Conservation (phyloP, 2,113 vertebrate genomes). For the Corythornis vintsioides region DNA sequence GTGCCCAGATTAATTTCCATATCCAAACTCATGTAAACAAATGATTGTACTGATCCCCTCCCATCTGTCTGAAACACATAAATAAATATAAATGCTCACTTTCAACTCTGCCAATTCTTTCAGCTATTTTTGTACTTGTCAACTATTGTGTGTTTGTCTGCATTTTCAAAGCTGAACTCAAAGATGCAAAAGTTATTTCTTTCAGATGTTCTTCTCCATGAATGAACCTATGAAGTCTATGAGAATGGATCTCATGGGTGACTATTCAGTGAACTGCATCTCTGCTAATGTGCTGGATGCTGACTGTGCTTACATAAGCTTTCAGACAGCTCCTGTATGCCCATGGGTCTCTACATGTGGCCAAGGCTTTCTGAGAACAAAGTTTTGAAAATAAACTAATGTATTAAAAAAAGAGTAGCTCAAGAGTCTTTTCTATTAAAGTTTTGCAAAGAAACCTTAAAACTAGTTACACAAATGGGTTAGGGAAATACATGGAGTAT, state of each 20-base stretch:
- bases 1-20: neutral
- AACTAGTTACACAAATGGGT: neutral
- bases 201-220: neutral
- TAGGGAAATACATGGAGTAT: neutral
- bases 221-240: neutral
- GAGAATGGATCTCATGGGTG: neutral
- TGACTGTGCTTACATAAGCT: neutral
- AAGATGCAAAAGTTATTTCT: neutral
- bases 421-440: neutral
- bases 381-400: neutral
- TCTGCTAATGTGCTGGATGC: neutral
- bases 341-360: neutral
- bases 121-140: neutral
- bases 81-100: neutral
- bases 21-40: neutral
- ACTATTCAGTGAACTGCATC: neutral
- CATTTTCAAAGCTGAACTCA: neutral
- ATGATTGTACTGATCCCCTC: neutral
- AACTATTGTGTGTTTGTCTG: neutral
- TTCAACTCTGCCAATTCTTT: neutral
- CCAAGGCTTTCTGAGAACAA: neutral
- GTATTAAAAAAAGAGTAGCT: neutral
- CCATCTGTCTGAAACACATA: neutral
- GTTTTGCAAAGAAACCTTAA: neutral
- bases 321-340: neutral